Evolutionary conservation across 2,888 invertebrate genomes (phyloP).

Genomic region (Spilosoma lubricipeda): DNA sequence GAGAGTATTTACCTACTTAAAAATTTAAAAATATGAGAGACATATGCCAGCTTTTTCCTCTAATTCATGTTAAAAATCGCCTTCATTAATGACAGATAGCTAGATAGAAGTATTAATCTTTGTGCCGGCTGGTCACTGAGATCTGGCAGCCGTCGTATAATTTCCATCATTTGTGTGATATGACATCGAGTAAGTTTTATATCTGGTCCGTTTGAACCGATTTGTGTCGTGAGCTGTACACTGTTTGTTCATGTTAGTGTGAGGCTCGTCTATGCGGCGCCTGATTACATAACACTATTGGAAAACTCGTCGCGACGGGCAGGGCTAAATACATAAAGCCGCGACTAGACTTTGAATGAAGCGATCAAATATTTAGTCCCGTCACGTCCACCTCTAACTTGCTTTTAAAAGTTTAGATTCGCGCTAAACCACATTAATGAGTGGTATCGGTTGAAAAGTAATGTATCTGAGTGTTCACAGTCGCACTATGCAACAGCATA

Average conservation of each 20-base stretch:
- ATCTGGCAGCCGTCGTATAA: conserved; percentile 49
- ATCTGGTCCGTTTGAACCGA: conserved; percentile 50
- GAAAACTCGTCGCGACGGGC: conserved; percentile 75
- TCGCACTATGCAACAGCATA: conserved; percentile 66
- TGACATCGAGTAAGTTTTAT: conserved; percentile 53
- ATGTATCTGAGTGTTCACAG: conserved; percentile 59
- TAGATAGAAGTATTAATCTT: conserved; percentile 33
- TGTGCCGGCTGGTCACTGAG: conserved; percentile 32
- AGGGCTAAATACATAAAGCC: conserved; percentile 68
- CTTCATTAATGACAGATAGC: conserved; percentile 41
- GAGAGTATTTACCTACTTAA: conserved; percentile 19
- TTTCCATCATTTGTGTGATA: conserved; percentile 48
- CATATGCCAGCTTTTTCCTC: conserved; percentile 29
- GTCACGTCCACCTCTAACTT: conserved; percentile 73
- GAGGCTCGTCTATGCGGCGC: conserved; percentile 74
- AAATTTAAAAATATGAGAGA: conserved; percentile 37
- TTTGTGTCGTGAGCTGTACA: conserved; percentile 45
- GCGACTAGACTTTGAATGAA: conserved; percentile 73
- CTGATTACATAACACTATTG: conserved; percentile 80
- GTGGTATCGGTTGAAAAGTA: conserved; percentile 66
- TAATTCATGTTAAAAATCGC: conserved; percentile 35
- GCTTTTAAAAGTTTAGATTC: conserved; percentile 80
- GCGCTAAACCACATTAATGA: conserved; percentile 79
- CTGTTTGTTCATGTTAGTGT: conserved; percentile 53
- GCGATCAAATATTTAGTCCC: conserved; percentile 60